These are phyloP conservation scores for Lacerta agilis DNA, from an alignment of 2,797 vertebrate genomes.

Conservation along the genomic window DNA sequence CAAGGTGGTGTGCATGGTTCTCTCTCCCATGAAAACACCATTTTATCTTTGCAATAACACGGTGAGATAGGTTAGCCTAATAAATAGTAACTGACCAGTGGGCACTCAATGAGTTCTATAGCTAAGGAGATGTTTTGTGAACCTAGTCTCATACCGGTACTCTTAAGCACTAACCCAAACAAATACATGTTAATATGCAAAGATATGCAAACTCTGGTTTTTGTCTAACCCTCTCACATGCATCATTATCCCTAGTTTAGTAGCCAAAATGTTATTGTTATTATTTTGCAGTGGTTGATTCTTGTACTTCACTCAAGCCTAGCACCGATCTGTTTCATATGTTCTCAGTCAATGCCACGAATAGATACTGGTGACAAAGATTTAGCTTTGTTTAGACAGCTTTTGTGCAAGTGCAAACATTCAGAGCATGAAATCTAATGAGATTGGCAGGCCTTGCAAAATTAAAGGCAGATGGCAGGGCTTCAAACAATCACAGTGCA, in stretches of 20 bases:
- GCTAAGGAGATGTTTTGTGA: no score
- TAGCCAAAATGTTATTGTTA: neutral
- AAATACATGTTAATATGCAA: neutral
- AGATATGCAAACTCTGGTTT: conserved; percentile 45
- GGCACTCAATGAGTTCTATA: no score
- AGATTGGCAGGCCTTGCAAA: conserved; percentile 74
- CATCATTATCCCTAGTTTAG: neutral
- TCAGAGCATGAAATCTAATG: conserved; percentile 74
- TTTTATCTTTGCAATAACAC: neutral
- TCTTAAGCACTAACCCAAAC: no score
- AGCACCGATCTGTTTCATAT: conserved; percentile 74
- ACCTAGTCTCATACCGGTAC: no score
- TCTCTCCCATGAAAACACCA: no score
- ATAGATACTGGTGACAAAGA: conserved; percentile 69
- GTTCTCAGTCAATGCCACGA: conserved; percentile 71
- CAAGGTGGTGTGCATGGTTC: neutral
- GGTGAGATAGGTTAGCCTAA: neutral
- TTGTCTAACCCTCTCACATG: conserved; percentile 15
- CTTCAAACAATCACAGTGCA: conserved; percentile 69
- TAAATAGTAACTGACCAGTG: no score
- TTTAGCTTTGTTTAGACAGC: conserved; percentile 77
- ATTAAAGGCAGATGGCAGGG: conserved; percentile 71
- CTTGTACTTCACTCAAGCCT: conserved; percentile 65
- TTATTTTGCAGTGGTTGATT: conserved; percentile 39
- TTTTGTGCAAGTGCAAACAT: conserved; percentile 76